These are phyloP conservation scores for Enteromius afrohamiltoni DNA, from an alignment of 2,797 vertebrate species.

Conservation along the genomic window DNA sequence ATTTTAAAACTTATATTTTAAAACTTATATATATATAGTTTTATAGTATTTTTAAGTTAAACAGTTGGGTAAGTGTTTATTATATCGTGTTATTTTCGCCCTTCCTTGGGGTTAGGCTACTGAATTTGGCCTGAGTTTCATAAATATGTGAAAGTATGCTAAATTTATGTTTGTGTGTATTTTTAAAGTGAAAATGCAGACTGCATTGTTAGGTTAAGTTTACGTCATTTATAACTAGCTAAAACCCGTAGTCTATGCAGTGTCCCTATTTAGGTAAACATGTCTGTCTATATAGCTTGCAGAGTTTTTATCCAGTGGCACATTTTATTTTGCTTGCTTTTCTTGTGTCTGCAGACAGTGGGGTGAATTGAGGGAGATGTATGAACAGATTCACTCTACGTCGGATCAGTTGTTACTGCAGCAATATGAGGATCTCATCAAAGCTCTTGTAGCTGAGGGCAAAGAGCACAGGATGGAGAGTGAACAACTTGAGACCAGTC, in stretches of 20 bases:
- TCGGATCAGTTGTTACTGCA: constrained; percentile 69
- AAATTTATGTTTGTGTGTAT: neutral
- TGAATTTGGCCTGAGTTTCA: neutral
- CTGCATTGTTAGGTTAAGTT: neutral
- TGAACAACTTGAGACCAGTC: constrained; percentile 74
- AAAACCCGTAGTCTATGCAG: neutral
- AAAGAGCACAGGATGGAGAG: constrained; percentile 73
- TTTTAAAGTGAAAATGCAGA: neutral
- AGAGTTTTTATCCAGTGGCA: neutral
- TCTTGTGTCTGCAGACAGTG: constrained; percentile 62
- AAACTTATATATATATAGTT: too few species aligned
- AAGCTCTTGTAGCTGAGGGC: constrained; percentile 69
- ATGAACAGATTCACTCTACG: constrained; percentile 73
- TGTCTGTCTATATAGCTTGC: neutral
- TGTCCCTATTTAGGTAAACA: neutral
- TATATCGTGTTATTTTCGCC: neutral
- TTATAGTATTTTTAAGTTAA: neutral
- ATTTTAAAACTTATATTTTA: too few species aligned
- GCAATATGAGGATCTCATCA: constrained; percentile 76
- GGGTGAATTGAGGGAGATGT: constrained; percentile 73
- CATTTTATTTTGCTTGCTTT: neutral
- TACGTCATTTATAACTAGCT: neutral
- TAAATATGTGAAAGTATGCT: neutral
- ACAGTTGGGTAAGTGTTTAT: neutral
- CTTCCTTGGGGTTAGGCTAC: neutral